Conservation (phyloP, 2,797 vertebrate species). For the Malurus leucopterus region DNA sequence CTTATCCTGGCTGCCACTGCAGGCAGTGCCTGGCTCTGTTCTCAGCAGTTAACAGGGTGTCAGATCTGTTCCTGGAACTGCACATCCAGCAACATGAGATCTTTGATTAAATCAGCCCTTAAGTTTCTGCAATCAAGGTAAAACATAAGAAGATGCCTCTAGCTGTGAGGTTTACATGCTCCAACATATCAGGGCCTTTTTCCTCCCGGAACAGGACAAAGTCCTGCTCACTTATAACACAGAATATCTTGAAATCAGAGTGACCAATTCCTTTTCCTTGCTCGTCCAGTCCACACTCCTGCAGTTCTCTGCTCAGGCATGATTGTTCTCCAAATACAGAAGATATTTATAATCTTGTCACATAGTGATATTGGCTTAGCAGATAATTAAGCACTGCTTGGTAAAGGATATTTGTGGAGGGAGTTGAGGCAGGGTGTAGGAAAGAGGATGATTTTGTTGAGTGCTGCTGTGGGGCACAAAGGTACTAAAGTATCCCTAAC, state of each 20-base stretch:
- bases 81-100: accelerated
- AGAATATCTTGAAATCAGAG: neutral
- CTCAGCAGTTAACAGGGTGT: neutral
- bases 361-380: neutral
- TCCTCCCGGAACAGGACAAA: neutral
- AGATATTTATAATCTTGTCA: neutral
- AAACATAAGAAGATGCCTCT: neutral
- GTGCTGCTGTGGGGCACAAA: neutral
- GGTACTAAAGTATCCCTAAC: neutral
- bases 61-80: accelerated
- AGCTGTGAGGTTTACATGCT: accelerated
- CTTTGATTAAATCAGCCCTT: neutral
- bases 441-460: neutral
- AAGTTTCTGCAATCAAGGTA: neutral
- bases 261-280: neutral
- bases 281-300: neutral
- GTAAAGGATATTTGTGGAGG: neutral
- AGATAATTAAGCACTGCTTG: neutral
- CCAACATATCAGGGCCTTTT: too few species aligned
- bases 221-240: neutral
- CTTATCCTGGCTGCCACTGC: accelerated
- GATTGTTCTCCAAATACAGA: neutral
- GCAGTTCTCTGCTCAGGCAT: neutral
- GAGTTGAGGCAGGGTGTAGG: neutral
- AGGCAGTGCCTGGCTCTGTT: neutral